These are phyloP conservation scores for Athripsodes cinereus DNA, from an alignment of 2,888 invertebrate species.

Conservation along the genomic window DNA sequence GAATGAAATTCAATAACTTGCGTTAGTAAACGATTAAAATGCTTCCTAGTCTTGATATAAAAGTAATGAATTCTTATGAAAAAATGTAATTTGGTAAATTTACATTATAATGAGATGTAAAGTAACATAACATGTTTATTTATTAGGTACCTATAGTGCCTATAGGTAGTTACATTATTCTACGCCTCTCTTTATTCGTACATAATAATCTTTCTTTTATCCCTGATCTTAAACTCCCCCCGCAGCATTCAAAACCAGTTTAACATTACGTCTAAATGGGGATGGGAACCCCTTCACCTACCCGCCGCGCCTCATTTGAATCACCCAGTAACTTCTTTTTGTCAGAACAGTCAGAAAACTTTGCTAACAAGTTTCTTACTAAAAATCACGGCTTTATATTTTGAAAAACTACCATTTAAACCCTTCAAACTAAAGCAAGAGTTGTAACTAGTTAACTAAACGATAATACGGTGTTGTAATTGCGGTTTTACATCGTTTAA, in stretches of 20 bases:
- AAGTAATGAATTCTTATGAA: too few species aligned
- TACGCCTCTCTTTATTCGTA: too few species aligned
- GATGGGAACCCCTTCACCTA: constrained; percentile 38
- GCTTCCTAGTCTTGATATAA: too few species aligned
- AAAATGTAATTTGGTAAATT: too few species aligned
- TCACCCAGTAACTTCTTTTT: constrained; percentile 44
- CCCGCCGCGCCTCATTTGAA: constrained; percentile 43
- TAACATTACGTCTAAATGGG: constrained; percentile 24
- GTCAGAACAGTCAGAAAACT: constrained; percentile 49
- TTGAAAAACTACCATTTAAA: constrained; percentile 2
- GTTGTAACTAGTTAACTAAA: not conserved
- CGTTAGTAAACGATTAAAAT: too few species aligned
- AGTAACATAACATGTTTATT: too few species aligned
- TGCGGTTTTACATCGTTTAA: not conserved
- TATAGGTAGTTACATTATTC: too few species aligned
- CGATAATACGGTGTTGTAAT: constrained; percentile 1
- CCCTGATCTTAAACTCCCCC: too few species aligned
- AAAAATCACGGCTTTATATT: constrained; percentile 23
- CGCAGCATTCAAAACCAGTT: not conserved
- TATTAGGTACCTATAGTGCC: too few species aligned
- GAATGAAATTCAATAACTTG: too few species aligned
- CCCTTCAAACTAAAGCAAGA: constrained; percentile 2
- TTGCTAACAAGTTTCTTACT: constrained; percentile 40
- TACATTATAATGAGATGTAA: too few species aligned
- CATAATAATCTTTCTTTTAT: too few species aligned